Evolutionary conservation across 2,888 invertebrate genomes (phyloP).

Genomic region (Ischnura elegans): DNA sequence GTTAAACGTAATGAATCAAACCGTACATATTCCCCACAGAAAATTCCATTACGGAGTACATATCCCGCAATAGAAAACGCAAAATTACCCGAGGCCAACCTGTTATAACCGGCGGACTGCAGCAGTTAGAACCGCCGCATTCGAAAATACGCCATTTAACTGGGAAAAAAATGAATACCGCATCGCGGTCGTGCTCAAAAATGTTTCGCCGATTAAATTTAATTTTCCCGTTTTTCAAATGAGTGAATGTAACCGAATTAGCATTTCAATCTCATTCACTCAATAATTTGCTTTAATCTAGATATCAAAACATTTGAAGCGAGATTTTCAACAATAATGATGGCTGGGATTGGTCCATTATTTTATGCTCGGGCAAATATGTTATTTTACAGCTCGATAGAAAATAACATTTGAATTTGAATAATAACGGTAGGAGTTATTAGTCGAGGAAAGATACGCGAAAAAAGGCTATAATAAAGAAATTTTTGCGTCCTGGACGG

Average conservation of each 20-base stretch:
- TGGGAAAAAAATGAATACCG: background rate
- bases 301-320: background rate
- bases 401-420: too few species aligned
- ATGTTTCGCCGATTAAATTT: background rate
- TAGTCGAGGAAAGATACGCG: too few species aligned
- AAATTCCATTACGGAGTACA: background rate
- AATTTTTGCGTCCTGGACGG: too few species aligned
- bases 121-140: background rate
- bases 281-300: background rate
- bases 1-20: background rate
- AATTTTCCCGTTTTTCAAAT: background rate
- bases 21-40: background rate
- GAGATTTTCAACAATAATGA: background rate
- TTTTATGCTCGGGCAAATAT: background rate
- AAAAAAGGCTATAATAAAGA: too few species aligned
- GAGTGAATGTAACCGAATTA: slow-evolving; percentile 17
- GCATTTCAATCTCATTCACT: background rate
- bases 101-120: background rate
- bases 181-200: background rate
- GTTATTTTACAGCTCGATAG: too few species aligned
- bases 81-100: background rate
- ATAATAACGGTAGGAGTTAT: too few species aligned
- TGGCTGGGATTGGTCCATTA: background rate
- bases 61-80: background rate
- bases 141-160: background rate